These are phyloP conservation scores for Leptonema lineaticorne DNA, from an alignment of 1,140 invertebrate species.

Conservation along the genomic window DNA sequence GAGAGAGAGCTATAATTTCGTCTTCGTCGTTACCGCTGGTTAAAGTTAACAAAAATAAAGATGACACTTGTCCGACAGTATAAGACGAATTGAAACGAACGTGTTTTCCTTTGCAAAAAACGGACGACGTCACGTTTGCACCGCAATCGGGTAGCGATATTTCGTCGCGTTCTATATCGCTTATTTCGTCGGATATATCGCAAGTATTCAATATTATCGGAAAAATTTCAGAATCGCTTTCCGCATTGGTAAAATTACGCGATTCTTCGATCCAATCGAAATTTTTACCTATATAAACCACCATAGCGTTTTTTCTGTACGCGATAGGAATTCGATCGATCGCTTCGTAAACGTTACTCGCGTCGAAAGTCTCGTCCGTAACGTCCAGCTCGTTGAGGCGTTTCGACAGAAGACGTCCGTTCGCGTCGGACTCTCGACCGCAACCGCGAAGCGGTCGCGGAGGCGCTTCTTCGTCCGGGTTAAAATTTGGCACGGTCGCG, in stretches of 20 bases:
- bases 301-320: not conserved
- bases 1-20: slow-evolving; percentile 45
- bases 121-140: slow-evolving; percentile 43
- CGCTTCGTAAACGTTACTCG: not conserved
- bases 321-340: not conserved
- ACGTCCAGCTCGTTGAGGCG: not conserved
- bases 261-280: not conserved
- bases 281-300: slow-evolving; percentile 14
- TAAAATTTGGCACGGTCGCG: slow-evolving; percentile 14
- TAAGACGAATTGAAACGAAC: slow-evolving; percentile 50
- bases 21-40: slow-evolving; percentile 43
- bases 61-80: slow-evolving; percentile 43
- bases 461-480: not conserved
- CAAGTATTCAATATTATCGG: slow-evolving; percentile 49
- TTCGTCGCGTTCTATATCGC: not conserved
- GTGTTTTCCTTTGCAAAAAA: slow-evolving; percentile 42
- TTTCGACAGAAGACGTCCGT: slow-evolving; percentile 20
- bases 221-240: not conserved
- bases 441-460: slow-evolving; percentile 39
- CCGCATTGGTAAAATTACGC: not conserved
- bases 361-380: slow-evolving; percentile 3
- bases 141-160: not conserved
- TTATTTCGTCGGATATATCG: slow-evolving; percentile 42
- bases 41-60: slow-evolving; percentile 21
- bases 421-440: slow-evolving; percentile 10